A percentile compares a stretch with the other conserved stretches of the same genome.
Evolutionary conservation across 2,113 vertebrate genomes (phyloP).

Genomic region (Chloropsis hardwickii): DNA sequence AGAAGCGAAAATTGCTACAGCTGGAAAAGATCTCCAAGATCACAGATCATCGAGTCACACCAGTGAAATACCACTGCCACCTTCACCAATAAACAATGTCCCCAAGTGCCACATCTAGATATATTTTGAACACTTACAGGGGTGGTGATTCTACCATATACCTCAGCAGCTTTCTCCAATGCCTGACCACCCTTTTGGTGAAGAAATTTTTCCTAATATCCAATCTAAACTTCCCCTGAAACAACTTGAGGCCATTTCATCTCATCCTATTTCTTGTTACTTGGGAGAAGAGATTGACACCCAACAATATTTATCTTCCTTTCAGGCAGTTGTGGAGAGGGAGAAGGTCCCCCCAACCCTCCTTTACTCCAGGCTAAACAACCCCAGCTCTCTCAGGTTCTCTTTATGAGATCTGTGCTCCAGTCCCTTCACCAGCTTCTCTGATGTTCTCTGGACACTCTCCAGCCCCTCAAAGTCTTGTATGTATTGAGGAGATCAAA

Average conservation of each 20-base stretch:
- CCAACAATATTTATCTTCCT: background rate
- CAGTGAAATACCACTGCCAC: background rate
- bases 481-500: background rate
- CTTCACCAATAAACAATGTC: background rate
- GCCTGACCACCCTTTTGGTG: background rate
- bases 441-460: background rate
- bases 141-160: background rate
- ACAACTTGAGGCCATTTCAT: background rate
- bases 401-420: background rate
- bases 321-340: background rate
- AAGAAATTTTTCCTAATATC: background rate
- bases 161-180: background rate
- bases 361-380: background rate
- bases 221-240: background rate
- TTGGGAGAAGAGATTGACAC: background rate
- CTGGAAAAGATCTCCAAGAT: background rate
- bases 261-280: background rate
- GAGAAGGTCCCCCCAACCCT: background rate
- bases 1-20: background rate
- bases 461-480: background rate
- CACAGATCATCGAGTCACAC: background rate
- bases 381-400: background rate
- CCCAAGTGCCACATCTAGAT: background rate
- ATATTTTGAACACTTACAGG: background rate
- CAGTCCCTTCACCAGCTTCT: background rate